A percentile compares a stretch with the other conserved stretches of the same genome.
These are phyloP conservation scores for Galbula dea DNA, from an alignment of 2,113 vertebrate species.

Conservation along the genomic window DNA sequence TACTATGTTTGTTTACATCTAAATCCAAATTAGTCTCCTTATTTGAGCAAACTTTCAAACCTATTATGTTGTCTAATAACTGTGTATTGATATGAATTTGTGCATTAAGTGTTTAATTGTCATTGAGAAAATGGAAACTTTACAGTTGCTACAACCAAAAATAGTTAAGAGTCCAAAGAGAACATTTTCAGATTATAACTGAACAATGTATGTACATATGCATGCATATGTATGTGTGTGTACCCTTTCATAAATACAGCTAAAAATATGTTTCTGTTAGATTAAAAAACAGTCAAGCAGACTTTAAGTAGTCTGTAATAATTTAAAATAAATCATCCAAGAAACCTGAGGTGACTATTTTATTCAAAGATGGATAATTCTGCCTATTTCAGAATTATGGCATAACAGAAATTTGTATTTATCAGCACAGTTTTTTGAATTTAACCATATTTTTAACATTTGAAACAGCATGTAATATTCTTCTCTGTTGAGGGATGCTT, in stretches of 20 bases:
- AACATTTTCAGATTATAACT: neutral
- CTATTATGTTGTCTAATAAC: neutral
- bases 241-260: neutral
- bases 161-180: neutral
- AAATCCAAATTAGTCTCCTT: neutral
- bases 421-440: neutral
- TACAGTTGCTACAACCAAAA: neutral
- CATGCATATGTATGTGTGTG: neutral
- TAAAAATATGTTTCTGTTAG: neutral
- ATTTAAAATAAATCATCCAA: slow-evolving; percentile 12
- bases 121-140: neutral
- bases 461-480: neutral
- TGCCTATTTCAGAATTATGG: slow-evolving; percentile 20
- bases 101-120: neutral
- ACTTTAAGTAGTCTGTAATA: neutral
- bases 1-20: neutral
- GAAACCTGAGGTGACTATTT: slow-evolving; percentile 47
- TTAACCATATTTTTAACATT: neutral
- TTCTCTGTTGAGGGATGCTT: slow-evolving; percentile 5
- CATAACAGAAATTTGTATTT: slow-evolving; percentile 17
- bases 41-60: neutral
- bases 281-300: neutral
- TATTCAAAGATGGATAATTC: slow-evolving; percentile 40
- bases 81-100: neutral
- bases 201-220: neutral